Evolutionary conservation across 2,888 invertebrate genomes (phyloP).

Genomic region (Charanyca ferruginea): DNA sequence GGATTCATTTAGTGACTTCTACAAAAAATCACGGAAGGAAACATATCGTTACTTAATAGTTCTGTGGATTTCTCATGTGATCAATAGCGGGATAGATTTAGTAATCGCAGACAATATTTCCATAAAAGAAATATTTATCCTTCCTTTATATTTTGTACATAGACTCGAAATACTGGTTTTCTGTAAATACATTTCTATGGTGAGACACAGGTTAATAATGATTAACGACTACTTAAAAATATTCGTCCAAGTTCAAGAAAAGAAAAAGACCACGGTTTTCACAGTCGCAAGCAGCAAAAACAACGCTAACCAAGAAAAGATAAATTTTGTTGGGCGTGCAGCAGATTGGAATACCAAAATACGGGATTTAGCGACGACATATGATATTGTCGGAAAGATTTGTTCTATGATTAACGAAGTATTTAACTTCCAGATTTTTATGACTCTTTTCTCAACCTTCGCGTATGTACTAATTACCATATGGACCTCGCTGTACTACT

Average conservation of each 20-base stretch:
- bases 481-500: conserved; percentile 75
- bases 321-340: conserved; percentile 68
- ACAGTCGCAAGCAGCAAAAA: conserved; percentile 63
- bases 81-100: conserved; percentile 59
- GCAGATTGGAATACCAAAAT: conserved; percentile 71
- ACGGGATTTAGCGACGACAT: conserved; percentile 73
- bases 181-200: conserved; percentile 72
- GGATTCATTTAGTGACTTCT: conserved; percentile 65
- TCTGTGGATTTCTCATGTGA: conserved; percentile 57
- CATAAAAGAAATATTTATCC: conserved; percentile 47
- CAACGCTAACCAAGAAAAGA: conserved; percentile 48
- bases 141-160: conserved; percentile 70
- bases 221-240: conserved; percentile 73
- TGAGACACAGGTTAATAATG: conserved; percentile 69
- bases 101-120: conserved; percentile 45
- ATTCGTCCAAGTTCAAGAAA: conserved; percentile 70
- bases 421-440: conserved; percentile 80
- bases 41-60: conserved; percentile 56
- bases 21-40: conserved; percentile 62
- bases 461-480: conserved; percentile 76
- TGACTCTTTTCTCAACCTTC: conserved; percentile 78
- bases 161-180: conserved; percentile 75
- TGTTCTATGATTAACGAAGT: conserved; percentile 73
- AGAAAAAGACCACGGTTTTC: conserved; percentile 63
- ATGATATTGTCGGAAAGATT: conserved; percentile 74